These are phyloP conservation scores for Trissolcus basalis DNA, from an alignment of 1,140 invertebrate genomes.

Conservation along the genomic window DNA sequence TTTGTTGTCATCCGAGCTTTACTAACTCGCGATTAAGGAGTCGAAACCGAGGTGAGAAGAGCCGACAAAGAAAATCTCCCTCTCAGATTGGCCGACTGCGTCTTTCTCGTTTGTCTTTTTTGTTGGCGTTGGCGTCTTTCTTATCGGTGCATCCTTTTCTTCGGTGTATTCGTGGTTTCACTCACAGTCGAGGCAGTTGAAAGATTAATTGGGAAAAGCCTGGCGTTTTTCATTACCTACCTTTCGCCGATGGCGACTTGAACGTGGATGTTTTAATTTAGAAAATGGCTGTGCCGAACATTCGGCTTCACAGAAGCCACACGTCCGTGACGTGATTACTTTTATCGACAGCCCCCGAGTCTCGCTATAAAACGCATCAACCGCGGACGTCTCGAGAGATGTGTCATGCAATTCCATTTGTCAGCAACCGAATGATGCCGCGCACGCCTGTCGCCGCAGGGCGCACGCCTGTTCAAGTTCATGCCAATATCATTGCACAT, in stretches of 20 bases:
- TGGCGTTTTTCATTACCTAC: conserved; percentile 46
- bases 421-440: conserved; percentile 12
- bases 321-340: conserved; percentile 55
- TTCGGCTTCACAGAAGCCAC: conserved; percentile 18
- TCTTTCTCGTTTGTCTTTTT: conserved; percentile 1
- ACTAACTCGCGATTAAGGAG: conserved; percentile 20
- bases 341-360: conserved; percentile 45
- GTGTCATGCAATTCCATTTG: conserved; percentile 30
- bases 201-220: conserved; percentile 56
- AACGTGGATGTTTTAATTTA: conserved; percentile 57
- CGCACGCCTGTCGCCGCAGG: conserved; percentile 3
- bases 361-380: conserved; percentile 25
- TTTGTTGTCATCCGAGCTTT: conserved; percentile 20
- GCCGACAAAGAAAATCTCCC: neutral
- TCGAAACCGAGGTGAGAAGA: too few species aligned
- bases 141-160: neutral
- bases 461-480: neutral
- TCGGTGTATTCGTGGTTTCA: conserved; percentile 11
- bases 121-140: neutral
- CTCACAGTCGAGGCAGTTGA: conserved; percentile 35
- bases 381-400: conserved; percentile 18
- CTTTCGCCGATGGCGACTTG: conserved; percentile 52
- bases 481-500: conserved; percentile 1
- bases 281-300: conserved; percentile 49
- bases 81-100: neutral